Evolutionary conservation across 1,140 invertebrate species (phyloP).

Genomic region (Adoxophyes honmai): DNA sequence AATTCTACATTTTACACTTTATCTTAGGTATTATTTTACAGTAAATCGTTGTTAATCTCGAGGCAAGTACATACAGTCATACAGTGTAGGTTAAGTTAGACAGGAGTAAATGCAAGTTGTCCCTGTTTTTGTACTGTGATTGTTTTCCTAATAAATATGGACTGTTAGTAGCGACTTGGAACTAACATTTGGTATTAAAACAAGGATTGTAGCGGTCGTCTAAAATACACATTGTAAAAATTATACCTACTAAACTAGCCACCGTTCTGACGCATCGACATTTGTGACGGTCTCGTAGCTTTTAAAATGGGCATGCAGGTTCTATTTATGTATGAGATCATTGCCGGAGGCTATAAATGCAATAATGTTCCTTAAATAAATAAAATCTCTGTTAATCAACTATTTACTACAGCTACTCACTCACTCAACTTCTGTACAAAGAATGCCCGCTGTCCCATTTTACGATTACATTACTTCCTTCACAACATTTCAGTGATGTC

Average conservation of each 20-base stretch:
- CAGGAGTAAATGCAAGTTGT: too few relatives aligned
- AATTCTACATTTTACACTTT: neutral
- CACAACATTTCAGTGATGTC: neutral
- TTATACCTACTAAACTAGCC: too few relatives aligned
- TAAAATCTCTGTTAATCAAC: neutral
- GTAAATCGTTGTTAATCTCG: neutral
- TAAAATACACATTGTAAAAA: too few relatives aligned
- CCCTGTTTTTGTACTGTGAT: too few relatives aligned
- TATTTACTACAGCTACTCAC: neutral
- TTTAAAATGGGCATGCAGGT: too few relatives aligned
- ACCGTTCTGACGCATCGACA: too few relatives aligned
- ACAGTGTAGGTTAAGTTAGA: too few relatives aligned
- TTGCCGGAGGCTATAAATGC: conserved; percentile 23
- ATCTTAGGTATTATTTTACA: conserved; percentile 14
- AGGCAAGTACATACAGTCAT: neutral
- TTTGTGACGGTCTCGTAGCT: too few relatives aligned
- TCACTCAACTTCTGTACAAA: conserved; percentile 25
- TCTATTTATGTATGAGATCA: conserved; percentile 30
- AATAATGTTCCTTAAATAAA: conserved; percentile 13
- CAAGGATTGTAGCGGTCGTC: too few relatives aligned
- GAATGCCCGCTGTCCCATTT: conserved; percentile 19
- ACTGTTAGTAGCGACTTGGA: too few relatives aligned
- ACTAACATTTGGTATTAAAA: too few relatives aligned
- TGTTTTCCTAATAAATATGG: too few relatives aligned
- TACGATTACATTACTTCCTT: neutral